Base-by-base conservation (phyloP, 1,140 invertebrate genomes). In the Lepidurus arcticus region DNA sequence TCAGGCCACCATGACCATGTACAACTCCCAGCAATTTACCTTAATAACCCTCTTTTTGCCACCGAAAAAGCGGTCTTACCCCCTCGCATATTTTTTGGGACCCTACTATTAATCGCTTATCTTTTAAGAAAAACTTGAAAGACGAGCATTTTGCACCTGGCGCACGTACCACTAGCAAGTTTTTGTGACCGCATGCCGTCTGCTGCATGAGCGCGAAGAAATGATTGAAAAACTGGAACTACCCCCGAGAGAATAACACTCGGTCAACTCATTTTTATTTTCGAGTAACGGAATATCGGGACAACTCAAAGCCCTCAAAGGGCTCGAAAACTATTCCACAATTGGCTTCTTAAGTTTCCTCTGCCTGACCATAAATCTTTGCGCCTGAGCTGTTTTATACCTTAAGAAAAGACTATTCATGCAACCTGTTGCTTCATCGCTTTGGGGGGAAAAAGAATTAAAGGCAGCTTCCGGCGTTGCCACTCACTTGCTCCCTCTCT, bases 381-480 rank as follows among this genome's bases (percentile, higher is more conserved):
- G 53, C 53, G 13, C 53, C 53, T 65, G 53, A 65, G 21, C 53
- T 65, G 53, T 21, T 65, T 65, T 65, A 65, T 21, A 65, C 53
- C 53, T 65, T 65, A 65, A 65, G 34, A 65, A 65, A 65, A 65
- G 53, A 65, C 53, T 65, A 65, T 65, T 65, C 53, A 21, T 13
- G 53, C 53, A 21, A 65, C 53, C 53, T 65, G 53, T 65, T 65
- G 53, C 53, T 65, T 65, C 21, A 65, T 65, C 53, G 16, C 34
- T 34, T 34, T 3, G 2, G 34, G 34, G 34, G 34, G 3, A 34
- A 34, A 34, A 34, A 34, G 8, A 13, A 65, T 0, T 21, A 9
- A 65, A 21, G 34, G n/a, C 53, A 65, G 53, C 53, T 65, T 65
- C 53, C 53, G 53, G 53, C 53, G 53, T 21, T 21, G 21, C 13